These are phyloP conservation scores for Blennius ocellaris DNA, from an alignment of 2,113 vertebrate species.

Conservation along the genomic window DNA sequence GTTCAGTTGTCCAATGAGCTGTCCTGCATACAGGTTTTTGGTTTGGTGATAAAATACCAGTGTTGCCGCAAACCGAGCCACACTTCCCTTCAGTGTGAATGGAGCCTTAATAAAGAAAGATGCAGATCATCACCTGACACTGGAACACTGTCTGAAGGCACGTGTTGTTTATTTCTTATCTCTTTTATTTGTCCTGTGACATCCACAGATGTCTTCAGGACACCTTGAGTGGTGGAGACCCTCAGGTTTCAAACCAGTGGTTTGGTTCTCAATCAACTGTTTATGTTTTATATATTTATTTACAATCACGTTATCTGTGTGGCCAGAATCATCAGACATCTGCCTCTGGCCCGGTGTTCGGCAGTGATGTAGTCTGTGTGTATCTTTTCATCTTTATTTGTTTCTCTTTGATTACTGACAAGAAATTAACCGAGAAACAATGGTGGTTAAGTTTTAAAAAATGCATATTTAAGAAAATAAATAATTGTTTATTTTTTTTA, in stretches of 20 bases:
- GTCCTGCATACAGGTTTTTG: no score
- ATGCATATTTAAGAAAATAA: no score
- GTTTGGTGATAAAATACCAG: no score
- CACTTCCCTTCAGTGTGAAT: neutral
- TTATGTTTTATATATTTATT: slow-evolving; percentile 16
- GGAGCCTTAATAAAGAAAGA: neutral
- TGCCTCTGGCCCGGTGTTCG: slow-evolving; percentile 27
- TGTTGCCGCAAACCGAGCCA: no score
- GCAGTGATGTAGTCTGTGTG: no score
- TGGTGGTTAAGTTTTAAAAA: no score
- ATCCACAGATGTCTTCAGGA: neutral
- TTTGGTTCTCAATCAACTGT: slow-evolving; percentile 16
- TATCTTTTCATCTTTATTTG: no score
- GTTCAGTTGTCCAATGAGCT: no score
- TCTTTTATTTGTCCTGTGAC: neutral
- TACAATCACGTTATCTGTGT: slow-evolving; percentile 43
- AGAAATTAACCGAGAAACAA: no score
- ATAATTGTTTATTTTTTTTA: no score
- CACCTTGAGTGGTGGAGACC: neutral
- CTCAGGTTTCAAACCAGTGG: neutral
- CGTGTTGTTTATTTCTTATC: slow-evolving; percentile 4
- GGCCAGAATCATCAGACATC: slow-evolving; percentile 33
- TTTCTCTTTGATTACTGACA: no score
- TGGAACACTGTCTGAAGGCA: neutral
- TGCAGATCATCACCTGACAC: neutral